phyloP scores from a whole-genome alignment of 2,113 vertebrate genomes.

The Pantherophis guttatus region DNA sequence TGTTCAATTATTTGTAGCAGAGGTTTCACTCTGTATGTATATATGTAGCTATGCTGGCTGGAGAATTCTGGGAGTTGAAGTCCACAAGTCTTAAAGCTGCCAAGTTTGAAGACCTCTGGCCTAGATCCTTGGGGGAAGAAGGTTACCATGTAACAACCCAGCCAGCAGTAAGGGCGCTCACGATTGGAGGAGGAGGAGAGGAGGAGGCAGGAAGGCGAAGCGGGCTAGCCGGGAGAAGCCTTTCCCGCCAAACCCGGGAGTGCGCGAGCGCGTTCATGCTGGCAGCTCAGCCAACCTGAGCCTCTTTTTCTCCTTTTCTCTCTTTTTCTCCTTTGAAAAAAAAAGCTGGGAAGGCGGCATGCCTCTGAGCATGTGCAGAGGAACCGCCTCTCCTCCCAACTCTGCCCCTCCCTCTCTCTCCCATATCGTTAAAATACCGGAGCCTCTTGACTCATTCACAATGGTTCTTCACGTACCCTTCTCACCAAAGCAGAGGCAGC shows the following conservation, averaged over 20 bases:
- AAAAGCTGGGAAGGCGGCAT: neutral
- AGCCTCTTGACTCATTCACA: neutral
- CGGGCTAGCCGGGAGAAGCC: conserved; percentile 47
- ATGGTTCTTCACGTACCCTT: neutral
- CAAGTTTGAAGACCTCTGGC: too few species aligned
- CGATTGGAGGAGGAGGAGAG: conserved; percentile 49
- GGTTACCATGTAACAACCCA: conserved; percentile 35
- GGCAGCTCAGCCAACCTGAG: neutral
- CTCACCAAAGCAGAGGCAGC: neutral
- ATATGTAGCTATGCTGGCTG: too few species aligned
- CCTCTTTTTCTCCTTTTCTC: neutral
- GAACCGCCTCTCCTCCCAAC: neutral
- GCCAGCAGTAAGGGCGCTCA: conserved; percentile 60
- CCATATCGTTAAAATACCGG: neutral
- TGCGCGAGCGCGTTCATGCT: neutral
- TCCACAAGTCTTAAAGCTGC: neutral
- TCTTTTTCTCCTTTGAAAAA: neutral
- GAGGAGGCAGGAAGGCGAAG: neutral
- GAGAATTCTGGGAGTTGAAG: too few species aligned
- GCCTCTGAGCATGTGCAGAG: neutral
- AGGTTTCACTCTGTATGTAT: too few species aligned
- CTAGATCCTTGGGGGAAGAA: neutral
- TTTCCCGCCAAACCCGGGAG: conserved; percentile 35
- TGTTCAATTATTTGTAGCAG: too few species aligned
- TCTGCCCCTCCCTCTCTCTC: too few species aligned